Base-by-base conservation (phyloP, 2,797 vertebrate species). In the Sebastes taczanowskii region DNA sequence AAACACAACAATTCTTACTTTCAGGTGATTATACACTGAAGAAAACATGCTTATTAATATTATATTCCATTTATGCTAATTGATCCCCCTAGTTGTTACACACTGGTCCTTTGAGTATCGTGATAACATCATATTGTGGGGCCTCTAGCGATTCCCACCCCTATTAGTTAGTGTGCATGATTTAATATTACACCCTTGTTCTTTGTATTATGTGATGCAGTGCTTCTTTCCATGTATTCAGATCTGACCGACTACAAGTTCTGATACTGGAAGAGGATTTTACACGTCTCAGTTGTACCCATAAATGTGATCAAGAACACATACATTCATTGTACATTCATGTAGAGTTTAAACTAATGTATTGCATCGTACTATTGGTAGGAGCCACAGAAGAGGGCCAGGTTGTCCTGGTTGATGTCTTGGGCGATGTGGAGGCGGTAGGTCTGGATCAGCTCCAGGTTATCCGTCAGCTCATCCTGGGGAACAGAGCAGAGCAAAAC, bases 321-420 rank as follows among this genome's bases (percentile, higher is more conserved):
- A 46, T 18, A 46, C 38, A 46, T 46, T 42, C 38, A 46, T 3
- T 46, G 38, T 18, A 46, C 38, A 68, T 20, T 4, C 6, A 60
- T 63, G 29, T 2, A 23, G 1, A 79, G 2, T 6, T 2, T 78
- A 3, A 42, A 71, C 4, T 61, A 58, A 76, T 62, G 7, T 42
- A 23, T n/a, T 93, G 96, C 93, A 94, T 94, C 91, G 92, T 97
- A 95, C 94, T 95, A 95, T 88, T 95, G 93, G 91, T 99, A 99
- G 69, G 98, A 97, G 81, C 96, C 95, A 79, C 98, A 96, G 89
- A 99, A 99, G 49, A 99, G 96, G 53, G 97, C 96, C 82, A 99
- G 95, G 91, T 99, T 99, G 81, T 99, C 97, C 88, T 99, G 98
- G 94, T 99, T 99, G 91, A 99, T 99, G 90, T 99, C 98, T 84